Conservation (phyloP, 2,797 vertebrate genomes). For the Syngnathus rostellatus region DNA sequence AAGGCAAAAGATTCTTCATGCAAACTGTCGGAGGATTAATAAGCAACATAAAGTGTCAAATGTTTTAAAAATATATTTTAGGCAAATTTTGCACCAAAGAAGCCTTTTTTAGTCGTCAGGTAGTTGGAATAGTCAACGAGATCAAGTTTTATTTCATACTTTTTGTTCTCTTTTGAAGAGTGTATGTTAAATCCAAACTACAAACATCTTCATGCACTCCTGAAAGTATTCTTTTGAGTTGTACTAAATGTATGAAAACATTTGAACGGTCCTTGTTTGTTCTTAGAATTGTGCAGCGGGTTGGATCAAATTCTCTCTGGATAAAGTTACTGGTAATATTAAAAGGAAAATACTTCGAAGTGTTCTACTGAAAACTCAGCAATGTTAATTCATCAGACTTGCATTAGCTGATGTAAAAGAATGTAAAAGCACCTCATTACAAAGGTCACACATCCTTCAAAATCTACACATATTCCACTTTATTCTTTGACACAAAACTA, state of each 20-base stretch:
- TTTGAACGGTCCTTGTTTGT: background rate
- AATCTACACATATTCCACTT: conserved; percentile 24
- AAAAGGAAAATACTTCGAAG: background rate
- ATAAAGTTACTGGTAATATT: background rate
- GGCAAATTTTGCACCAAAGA: background rate
- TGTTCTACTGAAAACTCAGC: background rate
- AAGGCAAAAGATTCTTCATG: background rate
- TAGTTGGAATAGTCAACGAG: background rate
- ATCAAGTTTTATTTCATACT: no score
- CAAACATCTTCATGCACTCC: no score
- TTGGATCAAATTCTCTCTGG: background rate
- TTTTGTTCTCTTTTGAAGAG: no score
- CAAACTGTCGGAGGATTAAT: background rate
- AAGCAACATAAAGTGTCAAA: background rate
- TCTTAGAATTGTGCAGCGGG: background rate
- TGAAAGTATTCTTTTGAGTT: no score
- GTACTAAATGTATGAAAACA: background rate
- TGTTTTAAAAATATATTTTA: background rate
- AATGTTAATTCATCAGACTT: background rate
- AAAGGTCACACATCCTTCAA: background rate
- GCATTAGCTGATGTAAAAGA: background rate
- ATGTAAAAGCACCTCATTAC: background rate
- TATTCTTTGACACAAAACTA: conserved; percentile 36
- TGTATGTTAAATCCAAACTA: no score
- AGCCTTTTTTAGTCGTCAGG: background rate